Conservation (phyloP, 2,888 invertebrate genomes). For the Temnothorax rugatulus region DNA sequence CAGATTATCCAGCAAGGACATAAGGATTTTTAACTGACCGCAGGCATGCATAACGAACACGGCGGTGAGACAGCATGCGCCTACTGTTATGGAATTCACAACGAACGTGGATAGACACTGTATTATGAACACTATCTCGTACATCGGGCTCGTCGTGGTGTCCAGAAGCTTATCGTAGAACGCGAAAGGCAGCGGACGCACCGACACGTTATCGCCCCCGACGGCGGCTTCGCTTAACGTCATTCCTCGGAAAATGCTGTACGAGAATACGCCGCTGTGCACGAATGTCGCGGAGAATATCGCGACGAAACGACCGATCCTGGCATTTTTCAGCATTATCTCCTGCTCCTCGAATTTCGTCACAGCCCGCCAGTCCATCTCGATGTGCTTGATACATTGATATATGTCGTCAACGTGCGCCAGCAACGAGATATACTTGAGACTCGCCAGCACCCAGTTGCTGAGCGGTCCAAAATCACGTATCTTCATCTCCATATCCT, state of each 20-base stretch:
- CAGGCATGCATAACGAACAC: constrained; percentile 68
- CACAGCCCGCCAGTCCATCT: constrained; percentile 65
- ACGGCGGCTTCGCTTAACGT: constrained; percentile 55
- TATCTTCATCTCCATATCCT: constrained; percentile 64
- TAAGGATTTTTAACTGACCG: constrained; percentile 69
- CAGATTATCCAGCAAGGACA: constrained; percentile 60
- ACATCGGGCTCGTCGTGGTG: constrained; percentile 54
- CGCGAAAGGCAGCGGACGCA: constrained; percentile 64
- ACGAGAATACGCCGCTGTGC: constrained; percentile 71
- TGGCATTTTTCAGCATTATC: constrained; percentile 67
- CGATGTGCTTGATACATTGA: constrained; percentile 66
- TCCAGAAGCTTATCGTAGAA: constrained; percentile 71
- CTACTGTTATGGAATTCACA: constrained; percentile 58
- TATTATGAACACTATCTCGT: constrained; percentile 67
- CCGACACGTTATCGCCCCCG: constrained; percentile 59
- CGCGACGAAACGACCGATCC: constrained; percentile 62
- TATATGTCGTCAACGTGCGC: constrained; percentile 57
- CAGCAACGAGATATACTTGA: constrained; percentile 73
- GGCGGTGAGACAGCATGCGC: constrained; percentile 61
- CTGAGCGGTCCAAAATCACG: constrained; percentile 71
- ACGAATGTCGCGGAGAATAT: constrained; percentile 62
- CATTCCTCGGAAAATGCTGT: constrained; percentile 67
- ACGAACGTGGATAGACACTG: constrained; percentile 67
- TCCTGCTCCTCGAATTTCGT: constrained; percentile 50
- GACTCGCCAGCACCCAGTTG: constrained; percentile 70